These are phyloP conservation scores for Cherax quadricarinatus DNA, from an alignment of 1,140 invertebrate species.

Conservation along the genomic window DNA sequence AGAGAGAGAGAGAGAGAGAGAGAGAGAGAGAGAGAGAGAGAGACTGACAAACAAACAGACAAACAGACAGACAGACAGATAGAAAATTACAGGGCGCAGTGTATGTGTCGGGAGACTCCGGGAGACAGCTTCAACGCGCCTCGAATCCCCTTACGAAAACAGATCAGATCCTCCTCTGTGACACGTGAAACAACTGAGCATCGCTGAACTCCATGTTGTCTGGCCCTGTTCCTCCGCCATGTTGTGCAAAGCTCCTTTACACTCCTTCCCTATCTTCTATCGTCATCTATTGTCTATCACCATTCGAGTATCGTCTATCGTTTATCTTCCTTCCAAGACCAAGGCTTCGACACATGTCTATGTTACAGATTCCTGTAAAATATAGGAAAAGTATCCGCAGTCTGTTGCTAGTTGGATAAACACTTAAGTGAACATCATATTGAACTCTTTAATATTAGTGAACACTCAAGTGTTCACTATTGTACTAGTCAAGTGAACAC, in stretches of 20 bases:
- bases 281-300: neutral
- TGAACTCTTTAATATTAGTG: too few species aligned
- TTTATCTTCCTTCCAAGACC: too few species aligned
- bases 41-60: neutral
- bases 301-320: too few species aligned
- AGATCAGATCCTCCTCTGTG: neutral
- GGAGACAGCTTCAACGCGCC: neutral
- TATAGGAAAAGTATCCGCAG: too few species aligned
- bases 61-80: too few species aligned
- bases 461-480: too few species aligned
- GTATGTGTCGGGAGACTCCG: neutral
- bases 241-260: neutral
- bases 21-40: slow-evolving; percentile 15
- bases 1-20: slow-evolving; percentile 21
- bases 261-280: neutral
- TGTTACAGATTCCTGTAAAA: too few species aligned
- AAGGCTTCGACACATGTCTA: too few species aligned
- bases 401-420: too few species aligned
- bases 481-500: too few species aligned
- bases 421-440: too few species aligned
- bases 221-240: neutral
- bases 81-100: too few species aligned
- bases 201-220: neutral
- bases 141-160: slow-evolving; percentile 25
- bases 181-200: slow-evolving; percentile 38